These are phyloP conservation scores for Cephus cinctus DNA, from an alignment of 1,140 invertebrate species.

Conservation along the genomic window DNA sequence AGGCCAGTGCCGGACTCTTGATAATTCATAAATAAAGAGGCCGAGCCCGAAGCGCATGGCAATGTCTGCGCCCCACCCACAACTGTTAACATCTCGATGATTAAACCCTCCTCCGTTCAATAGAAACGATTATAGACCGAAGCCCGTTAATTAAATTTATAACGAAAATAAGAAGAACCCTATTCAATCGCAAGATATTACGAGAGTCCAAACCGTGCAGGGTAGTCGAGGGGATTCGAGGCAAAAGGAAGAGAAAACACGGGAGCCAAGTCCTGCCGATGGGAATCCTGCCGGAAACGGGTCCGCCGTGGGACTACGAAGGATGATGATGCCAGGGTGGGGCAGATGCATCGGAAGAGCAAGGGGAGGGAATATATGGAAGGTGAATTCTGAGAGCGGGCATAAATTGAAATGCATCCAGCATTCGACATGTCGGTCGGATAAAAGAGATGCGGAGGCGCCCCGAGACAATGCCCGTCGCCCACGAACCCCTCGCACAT, in stretches of 20 bases:
- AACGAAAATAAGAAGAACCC: no score
- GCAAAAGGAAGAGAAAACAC: no score
- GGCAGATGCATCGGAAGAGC: background rate
- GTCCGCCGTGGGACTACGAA: no score
- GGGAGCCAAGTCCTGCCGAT: no score
- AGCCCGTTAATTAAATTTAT: constrained; percentile 2
- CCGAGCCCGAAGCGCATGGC: background rate
- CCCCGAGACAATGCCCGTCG: constrained; percentile 43
- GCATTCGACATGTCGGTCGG: constrained; percentile 48
- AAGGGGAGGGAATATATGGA: background rate
- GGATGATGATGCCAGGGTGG: constrained; percentile 1
- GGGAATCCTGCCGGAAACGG: no score
- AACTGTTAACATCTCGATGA: constrained; percentile 6
- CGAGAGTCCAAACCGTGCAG: no score
- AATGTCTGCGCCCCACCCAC: constrained; percentile 3
- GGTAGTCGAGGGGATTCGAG: no score
- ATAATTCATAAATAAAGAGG: constrained; percentile 3
- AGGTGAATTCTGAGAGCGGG: constrained; percentile 27
- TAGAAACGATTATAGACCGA: constrained; percentile 1
- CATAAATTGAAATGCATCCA: constrained; percentile 45
- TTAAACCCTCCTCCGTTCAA: background rate
- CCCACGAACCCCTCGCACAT: constrained; percentile 38
- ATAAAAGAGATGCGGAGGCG: constrained; percentile 42
- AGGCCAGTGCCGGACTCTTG: background rate
- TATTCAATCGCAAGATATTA: no score